Base-by-base conservation (phyloP, 2,113 vertebrate species). In the Ictalurus punctatus region DNA sequence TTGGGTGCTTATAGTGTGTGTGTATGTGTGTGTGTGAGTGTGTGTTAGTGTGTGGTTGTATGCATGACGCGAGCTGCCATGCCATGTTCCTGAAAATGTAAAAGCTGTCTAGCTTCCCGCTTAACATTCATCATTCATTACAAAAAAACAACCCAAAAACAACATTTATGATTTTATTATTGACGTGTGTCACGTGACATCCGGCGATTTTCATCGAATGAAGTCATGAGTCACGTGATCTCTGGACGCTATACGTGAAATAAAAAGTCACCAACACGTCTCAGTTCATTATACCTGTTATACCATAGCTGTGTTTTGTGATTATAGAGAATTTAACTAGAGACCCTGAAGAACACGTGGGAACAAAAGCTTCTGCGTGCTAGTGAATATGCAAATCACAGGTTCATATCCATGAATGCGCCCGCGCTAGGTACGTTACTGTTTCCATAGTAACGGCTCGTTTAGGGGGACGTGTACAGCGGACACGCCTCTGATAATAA, bases 1-100 rank as follows among this genome's bases (percentile, higher is more conserved):
- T 86, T 86, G 85, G 85, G 69, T 86, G 69, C 67, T 34, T 86
- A 58, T 17, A 56, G 44, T 8, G 83, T 61, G 65, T 34, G 65
- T 21, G 27, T 34, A 65, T 56, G 84, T 23, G 44, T 85, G 52
- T 73, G 48, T 23, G 48, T 56, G 65, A 19, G 83, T 69, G 27
- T 48, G 74, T 78, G 74, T 44, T 12, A 4, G 71, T 74, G 71
- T 69, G 83, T 71, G 84, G 30, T 37, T 85, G 52, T 85, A 56
- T 73, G 48, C n/a, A 37, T 73, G 48, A 73, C 44, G 67, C 0
- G 23, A 85, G 67, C 48, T 56, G 48, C n/a, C 16, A 56, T 85
- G 84, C 84, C 65, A 71, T 71, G 48, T 71, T 37, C 4, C 56
- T 71, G 40, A 54, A 85, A 71, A 85, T 85, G 84, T 71, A 34